phyloP scores from a whole-genome alignment of 2,888 invertebrate species.

The Metellina segmentata region DNA sequence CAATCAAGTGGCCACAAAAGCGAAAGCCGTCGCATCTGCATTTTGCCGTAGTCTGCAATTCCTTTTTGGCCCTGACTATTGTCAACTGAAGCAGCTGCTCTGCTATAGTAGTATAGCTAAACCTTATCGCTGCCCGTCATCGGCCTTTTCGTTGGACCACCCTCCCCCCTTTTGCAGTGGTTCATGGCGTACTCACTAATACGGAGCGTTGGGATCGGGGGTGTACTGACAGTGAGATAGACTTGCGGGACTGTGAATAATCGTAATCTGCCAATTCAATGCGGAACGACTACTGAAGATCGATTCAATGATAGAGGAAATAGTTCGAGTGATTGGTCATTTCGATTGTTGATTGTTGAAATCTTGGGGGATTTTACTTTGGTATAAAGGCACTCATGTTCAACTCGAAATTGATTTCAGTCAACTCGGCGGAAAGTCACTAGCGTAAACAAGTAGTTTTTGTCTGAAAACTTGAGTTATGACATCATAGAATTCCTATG shows the following conservation, averaged over 20 bases:
- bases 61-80: constrained; percentile 37
- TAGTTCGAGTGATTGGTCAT: constrained; percentile 23
- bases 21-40: constrained; percentile 21
- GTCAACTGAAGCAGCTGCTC: constrained; percentile 70
- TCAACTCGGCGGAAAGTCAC: no score
- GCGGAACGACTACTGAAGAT: constrained; percentile 4
- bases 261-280: constrained; percentile 65
- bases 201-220: not conserved
- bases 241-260: constrained; percentile 35
- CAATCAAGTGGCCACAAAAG: constrained; percentile 59
- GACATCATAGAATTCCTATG: no score
- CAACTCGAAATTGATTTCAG: no score
- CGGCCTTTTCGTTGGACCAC: constrained; percentile 32
- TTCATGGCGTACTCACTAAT: not conserved
- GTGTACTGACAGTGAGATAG: not conserved
- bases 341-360: constrained; percentile 5
- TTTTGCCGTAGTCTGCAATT: constrained; percentile 54
- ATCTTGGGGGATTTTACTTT: not conserved
- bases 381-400: no score
- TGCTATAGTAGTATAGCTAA: constrained; percentile 25
- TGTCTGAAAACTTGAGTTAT: no score
- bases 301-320: constrained; percentile 23
- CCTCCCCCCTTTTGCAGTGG: not conserved
- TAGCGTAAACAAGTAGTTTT: no score
- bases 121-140: constrained; percentile 68